Base-by-base conservation (phyloP, 2,797 vertebrate species). In the Coranthus polyacanthus region DNA sequence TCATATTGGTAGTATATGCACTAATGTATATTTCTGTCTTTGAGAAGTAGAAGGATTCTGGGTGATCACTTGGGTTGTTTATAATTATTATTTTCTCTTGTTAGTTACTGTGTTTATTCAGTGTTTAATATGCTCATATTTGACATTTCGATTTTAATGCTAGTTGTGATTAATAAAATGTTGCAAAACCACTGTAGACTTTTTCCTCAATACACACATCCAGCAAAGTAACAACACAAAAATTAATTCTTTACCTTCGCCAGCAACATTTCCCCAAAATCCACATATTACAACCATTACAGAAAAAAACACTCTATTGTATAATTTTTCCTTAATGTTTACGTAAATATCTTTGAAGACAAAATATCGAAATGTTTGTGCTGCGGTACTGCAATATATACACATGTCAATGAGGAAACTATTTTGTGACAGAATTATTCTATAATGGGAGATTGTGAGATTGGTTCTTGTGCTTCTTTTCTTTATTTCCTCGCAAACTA, bases 1-100 rank as follows among this genome's bases (percentile, higher is more conserved):
- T 21, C 16, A 38, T 49, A 34, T 24, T 15, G 34, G 9, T 21
- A 0, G 9, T 56, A 18, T 20, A 58, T 17, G n/a, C 49, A 12
- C 42, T 44, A 18, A 47, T 47, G 15, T 49, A 34, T 47, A 16
- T 52, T 69, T 39, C 39, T 22, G 2, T 51, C 34, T 2, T 10
- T 29, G 6, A 4, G 18, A 49, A 49, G 43, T 16, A 45, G 3
- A 58, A 15, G n/a, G 34, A 39, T 18, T n/a, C n/a, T n/a, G n/a
- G n/a, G n/a, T n/a, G 10, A 2, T 42, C 39, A 13, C 1, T 32
- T 43, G 52, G 9, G 24, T 26, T 26, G 24, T 26, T 26, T 26
- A 7, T 26, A 5, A 5, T 26, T 26, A 7, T 26, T 26, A 5
- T 26, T 26, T 26, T 26, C 24, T 26, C 24, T 26, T 26, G 8